Percentiles rank a stretch among this genome's conserved stretches.
Evolutionary conservation across 2,797 vertebrate genomes (phyloP).

Genomic region (Ceryle rudis): DNA sequence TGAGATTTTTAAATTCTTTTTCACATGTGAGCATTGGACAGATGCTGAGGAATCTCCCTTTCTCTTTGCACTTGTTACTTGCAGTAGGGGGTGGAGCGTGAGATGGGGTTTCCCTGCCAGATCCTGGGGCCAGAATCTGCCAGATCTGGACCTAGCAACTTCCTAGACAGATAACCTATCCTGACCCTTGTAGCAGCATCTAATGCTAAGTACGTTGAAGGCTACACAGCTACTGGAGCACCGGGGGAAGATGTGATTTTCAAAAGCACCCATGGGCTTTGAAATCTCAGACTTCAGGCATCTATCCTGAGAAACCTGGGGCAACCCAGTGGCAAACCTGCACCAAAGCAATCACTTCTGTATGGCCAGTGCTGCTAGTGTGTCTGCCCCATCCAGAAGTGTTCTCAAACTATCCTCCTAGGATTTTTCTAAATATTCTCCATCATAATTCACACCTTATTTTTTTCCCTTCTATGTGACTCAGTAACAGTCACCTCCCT

Average conservation of each 20-base stretch:
- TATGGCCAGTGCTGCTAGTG: not conserved
- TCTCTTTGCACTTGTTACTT: not conserved
- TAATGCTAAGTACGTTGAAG: not conserved
- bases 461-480: not conserved
- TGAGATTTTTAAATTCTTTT: not conserved
- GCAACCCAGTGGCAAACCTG: not conserved
- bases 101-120: not conserved
- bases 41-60: not conserved
- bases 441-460: not conserved
- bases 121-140: not conserved
- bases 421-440: constrained; percentile 31
- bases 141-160: not conserved
- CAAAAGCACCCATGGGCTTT: not conserved
- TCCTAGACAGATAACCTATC: not conserved
- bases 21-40: fast-evolving
- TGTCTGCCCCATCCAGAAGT: not conserved
- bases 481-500: constrained; percentile 41
- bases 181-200: not conserved
- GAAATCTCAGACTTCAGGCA: not conserved
- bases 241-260: not conserved
- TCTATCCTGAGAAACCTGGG: not conserved
- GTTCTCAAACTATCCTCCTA: constrained; percentile 21
- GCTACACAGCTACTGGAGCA: not conserved
- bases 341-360: not conserved
- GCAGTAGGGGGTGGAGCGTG: fast-evolving